Evolutionary conservation across 2,797 vertebrate genomes (phyloP).

Genomic region (Arremon brunneinucha): DNA sequence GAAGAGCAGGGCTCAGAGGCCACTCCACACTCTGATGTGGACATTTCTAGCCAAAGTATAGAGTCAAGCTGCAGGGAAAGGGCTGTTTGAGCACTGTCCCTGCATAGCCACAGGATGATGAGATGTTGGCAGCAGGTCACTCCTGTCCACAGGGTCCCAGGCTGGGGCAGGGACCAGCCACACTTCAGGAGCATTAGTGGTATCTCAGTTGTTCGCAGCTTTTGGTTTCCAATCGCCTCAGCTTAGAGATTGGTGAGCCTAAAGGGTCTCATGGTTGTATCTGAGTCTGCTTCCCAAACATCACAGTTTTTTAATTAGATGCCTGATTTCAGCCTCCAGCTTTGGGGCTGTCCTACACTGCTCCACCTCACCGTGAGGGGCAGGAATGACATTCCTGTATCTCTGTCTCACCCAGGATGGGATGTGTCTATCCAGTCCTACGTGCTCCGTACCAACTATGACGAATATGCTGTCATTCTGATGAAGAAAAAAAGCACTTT

Average conservation of each 20-base stretch:
- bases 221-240: not conserved
- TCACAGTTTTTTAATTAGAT: not conserved
- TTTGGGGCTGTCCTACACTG: not conserved
- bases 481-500: conserved; percentile 75
- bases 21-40: not conserved
- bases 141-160: not conserved
- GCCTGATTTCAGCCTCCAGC: not conserved
- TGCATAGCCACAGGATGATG: not conserved
- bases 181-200: not conserved
- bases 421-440: conserved; percentile 76
- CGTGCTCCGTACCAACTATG: conserved; percentile 87
- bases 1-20: not conserved
- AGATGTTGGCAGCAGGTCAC: not conserved
- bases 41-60: not conserved
- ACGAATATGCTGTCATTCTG: conserved; percentile 85
- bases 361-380: not conserved
- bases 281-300: not conserved
- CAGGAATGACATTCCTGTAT: not conserved
- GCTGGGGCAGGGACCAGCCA: not conserved
- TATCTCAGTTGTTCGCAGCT: not conserved
- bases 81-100: not conserved
- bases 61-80: not conserved
- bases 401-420: conserved; percentile 74
- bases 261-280: not conserved
- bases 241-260: not conserved